phyloP scores from a whole-genome alignment of 2,113 vertebrate genomes.

The Python bivittatus region DNA sequence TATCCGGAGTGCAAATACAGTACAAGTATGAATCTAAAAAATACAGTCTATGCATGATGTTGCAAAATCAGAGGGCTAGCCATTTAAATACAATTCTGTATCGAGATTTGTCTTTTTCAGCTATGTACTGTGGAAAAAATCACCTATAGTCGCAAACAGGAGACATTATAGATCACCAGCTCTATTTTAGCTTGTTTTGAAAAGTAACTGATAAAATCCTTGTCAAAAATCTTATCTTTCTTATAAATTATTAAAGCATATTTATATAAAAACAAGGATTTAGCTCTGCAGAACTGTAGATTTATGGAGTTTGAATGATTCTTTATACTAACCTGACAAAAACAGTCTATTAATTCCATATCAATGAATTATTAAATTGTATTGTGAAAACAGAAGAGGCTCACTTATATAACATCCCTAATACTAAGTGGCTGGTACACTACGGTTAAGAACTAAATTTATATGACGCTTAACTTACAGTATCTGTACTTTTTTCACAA shows the following conservation, averaged over 20 bases:
- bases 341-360: conserved; percentile 44
- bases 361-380: conserved; percentile 28
- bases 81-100: background rate
- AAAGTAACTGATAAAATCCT: conserved; percentile 32
- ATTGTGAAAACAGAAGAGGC: background rate
- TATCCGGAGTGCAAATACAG: background rate
- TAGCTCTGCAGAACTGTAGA: conserved; percentile 41
- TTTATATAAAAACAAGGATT: conserved; percentile 36
- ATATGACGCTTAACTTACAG: conserved; percentile 65
- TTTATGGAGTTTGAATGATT: conserved; percentile 47
- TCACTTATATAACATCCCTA: conserved; percentile 13
- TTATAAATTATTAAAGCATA: background rate
- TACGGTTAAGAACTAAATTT: conserved; percentile 15
- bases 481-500: conserved; percentile 74
- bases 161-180: conserved; percentile 1
- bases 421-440: background rate
- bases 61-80: background rate
- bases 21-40: background rate
- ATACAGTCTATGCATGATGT: background rate
- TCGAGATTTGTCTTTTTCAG: background rate
- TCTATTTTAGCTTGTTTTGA: conserved; percentile 44
- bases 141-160: background rate
- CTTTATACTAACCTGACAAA: conserved; percentile 22
- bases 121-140: background rate
- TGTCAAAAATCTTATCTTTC: conserved; percentile 38